Base-by-base conservation (phyloP, 2,888 invertebrate species). In the Himalopsyche kuldschensis region DNA sequence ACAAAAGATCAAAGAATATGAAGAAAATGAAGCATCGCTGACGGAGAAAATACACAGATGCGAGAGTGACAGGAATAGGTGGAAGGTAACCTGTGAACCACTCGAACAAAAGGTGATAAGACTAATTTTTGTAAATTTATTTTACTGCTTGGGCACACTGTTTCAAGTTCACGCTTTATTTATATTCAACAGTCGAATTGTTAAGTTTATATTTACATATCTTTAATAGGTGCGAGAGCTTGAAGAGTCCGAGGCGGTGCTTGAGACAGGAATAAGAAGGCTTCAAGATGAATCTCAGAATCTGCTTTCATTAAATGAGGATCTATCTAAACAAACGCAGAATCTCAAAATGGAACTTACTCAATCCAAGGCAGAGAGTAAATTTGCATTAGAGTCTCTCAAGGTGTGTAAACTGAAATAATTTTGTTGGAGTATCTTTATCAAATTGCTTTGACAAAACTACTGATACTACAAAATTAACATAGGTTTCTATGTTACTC, bases 161-260 rank as follows among this genome's bases (percentile, higher is more conserved):
- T 15, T 3, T 15, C 41, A 41, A 41, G 1, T 41, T 15, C 2
- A 15, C 15, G 6, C 4, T 41, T 41, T 0, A 15, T 41, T 41
- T 41, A 15, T 41, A 35, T 41, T 15, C 15, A 15, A 41, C 15
- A 41, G 11, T 41, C 15, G 41, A 41, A 41, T 41, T 15, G 3
- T 4, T 41, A 15, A 3, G 11, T 15, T 15, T 41, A 69, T 20
- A 69, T 69, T 69, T 20, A 20, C 11, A 17, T 80, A 35, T 10
- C 11, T 80, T 83, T 78, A 78, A 20, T 93, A 93, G 87, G 90
- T 94, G 32, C 90, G 90, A 63, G 93, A 93, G 87, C 87, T 94
- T 35, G 93, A 93, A 88, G 94, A 94, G 82, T 90, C 92, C 0
- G 94, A 94, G 86, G 90, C 91, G 0, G 91, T 91, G 0, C 89